Conservation (phyloP, 2,888 invertebrate genomes). For the Molanna angustata region DNA sequence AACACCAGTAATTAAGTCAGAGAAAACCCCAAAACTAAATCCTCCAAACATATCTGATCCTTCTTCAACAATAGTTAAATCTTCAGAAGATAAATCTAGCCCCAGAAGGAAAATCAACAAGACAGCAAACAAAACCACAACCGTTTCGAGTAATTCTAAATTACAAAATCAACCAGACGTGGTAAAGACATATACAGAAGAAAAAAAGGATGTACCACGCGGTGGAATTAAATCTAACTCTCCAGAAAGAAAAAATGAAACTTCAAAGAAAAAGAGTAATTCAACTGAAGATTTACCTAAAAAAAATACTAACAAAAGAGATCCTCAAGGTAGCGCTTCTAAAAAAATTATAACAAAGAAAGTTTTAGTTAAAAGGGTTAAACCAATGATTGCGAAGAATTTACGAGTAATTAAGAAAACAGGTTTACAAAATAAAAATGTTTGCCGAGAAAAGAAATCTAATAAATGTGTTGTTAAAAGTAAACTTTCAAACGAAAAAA, state of each 20-base stretch:
- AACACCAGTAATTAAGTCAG: not conserved
- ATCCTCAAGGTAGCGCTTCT: not conserved
- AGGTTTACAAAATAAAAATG: not conserved
- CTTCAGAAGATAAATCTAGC: too few species aligned
- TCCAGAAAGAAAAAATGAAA: constrained; percentile 27
- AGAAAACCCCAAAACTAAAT: constrained; percentile 13
- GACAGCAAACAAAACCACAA: too few species aligned
- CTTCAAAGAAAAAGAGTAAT: too few species aligned
- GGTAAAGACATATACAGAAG: constrained; percentile 7
- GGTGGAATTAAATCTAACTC: constrained; percentile 23
- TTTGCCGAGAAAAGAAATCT: not conserved
- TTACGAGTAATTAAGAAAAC: not conserved
- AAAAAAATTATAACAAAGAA: not conserved
- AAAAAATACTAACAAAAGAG: not conserved
- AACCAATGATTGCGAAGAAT: not conserved
- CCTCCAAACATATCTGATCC: too few species aligned
- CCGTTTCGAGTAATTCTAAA: too few species aligned
- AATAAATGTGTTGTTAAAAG: too few species aligned
- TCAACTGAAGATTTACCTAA: not conserved
- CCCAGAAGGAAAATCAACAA: too few species aligned
- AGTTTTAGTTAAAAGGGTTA: not conserved
- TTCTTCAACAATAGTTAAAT: too few species aligned
- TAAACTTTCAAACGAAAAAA: too few species aligned
- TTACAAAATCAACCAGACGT: constrained; percentile 4
- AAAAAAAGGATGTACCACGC: constrained; percentile 37